Evolutionary conservation across 2,888 invertebrate species (phyloP).

Genomic region (Sclerodermus sp.): DNA sequence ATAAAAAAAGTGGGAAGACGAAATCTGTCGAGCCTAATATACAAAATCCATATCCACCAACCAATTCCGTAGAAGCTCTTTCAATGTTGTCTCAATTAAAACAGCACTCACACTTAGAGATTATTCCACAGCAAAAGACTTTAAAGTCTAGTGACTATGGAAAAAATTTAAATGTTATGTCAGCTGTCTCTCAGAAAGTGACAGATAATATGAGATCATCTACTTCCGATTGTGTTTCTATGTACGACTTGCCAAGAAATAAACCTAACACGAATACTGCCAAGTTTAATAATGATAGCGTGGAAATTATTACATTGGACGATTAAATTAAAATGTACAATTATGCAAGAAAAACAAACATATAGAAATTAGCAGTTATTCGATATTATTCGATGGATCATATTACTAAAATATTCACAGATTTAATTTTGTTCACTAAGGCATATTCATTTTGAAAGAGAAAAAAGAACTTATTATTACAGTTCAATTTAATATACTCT

Average conservation of each 20-base stretch:
- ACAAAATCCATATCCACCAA: slow-evolving; percentile 21
- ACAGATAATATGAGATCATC: slow-evolving; percentile 30
- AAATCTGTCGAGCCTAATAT: slow-evolving; percentile 23
- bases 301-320: slow-evolving; percentile 52
- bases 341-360: too few species aligned
- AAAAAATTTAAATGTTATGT: slow-evolving; percentile 38
- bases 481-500: too few species aligned
- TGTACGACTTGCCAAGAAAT: slow-evolving; percentile 39
- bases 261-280: slow-evolving; percentile 22
- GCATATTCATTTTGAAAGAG: too few species aligned
- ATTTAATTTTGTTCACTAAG: too few species aligned
- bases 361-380: too few species aligned
- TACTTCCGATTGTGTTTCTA: slow-evolving; percentile 33
- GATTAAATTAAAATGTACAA: slow-evolving; percentile 31
- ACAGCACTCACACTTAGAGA: slow-evolving; percentile 52
- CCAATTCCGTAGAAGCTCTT: slow-evolving; percentile 36
- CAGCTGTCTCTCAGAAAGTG: slow-evolving; percentile 37
- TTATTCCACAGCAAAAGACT: slow-evolving; percentile 48
- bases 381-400: too few species aligned
- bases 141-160: slow-evolving; percentile 35
- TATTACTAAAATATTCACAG: too few species aligned
- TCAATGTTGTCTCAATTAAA: slow-evolving; percentile 48
- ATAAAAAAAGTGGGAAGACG: slow-evolving; percentile 26
- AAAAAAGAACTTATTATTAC: too few species aligned
- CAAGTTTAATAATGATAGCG: slow-evolving; percentile 39